Base-by-base conservation (phyloP, 2,888 invertebrate species). In the Desoria tigrina region DNA sequence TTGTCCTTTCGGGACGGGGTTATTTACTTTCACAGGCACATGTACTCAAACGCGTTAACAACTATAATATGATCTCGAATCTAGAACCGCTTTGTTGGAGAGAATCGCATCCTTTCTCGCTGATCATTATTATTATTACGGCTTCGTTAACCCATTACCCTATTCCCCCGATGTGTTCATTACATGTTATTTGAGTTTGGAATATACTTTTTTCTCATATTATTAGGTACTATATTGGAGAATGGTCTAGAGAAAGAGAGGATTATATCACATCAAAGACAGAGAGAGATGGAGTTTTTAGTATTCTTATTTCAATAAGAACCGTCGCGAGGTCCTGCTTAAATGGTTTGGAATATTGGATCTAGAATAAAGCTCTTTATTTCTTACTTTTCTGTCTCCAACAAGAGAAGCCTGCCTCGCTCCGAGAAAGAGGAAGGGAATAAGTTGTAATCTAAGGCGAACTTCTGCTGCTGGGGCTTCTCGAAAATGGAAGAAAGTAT, bases 291-390 rank as follows among this genome's bases (percentile, higher is more conserved):
- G 55, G 23, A 57, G 51, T 23, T 51, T n/a, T n/a, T 51, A 51
- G 21, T 24, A 16, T 57, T 42, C 32, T 37, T 18, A 32, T 55
- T 57, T 57, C 39, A 57, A 57, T 37, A 57, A 42, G 42, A 57
- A 42, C n/a, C 26, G n/a, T n/a, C n/a, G n/a, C n/a, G 18, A 57
- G n/a, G 21, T 18, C n/a, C 24, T 58, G 58, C 39, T 58, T 58
- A 58, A 58, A 58, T 58, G 57, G 57, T 57, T 57, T 57, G 58
- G 58, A 58, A 58, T 58, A 58, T 58, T 58, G 58, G 58, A 58
- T 58, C 57, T 37, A n/a, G 49, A 49, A 49, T 42, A 57, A 57
- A 57, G 56, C 24, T 37, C 42, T 57, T 57, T 57, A 32, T 57
- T 57, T 55, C 55, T n/a, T n/a, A n/a, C n/a, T 55, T 55, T 28